Conservation (phyloP, 2,888 invertebrate genomes). For the Sinelater perroti region DNA sequence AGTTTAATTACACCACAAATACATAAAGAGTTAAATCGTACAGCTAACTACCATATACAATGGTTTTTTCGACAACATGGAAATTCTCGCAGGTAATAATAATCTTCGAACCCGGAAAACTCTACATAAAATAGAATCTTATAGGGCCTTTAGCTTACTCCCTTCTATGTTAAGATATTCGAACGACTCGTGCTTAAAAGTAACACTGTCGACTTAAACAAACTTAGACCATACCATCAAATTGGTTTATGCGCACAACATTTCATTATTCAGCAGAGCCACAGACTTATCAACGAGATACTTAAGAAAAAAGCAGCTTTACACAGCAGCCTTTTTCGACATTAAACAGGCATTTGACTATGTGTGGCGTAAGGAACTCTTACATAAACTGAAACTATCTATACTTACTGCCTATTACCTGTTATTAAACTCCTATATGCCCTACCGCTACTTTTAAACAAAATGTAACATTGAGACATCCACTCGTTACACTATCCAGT, state of each 20-base stretch:
- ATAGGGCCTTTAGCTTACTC: not conserved
- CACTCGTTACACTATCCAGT: not conserved
- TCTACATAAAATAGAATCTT: not conserved
- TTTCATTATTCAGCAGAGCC: not conserved
- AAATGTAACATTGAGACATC: too few relatives aligned
- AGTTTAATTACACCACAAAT: too few relatives aligned
- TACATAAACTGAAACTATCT: not conserved
- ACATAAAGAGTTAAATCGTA: not conserved
- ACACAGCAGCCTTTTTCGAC: too few relatives aligned
- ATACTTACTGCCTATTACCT: too few relatives aligned
- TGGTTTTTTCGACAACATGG: too few relatives aligned
- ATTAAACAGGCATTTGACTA: too few relatives aligned
- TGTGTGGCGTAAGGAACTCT: too few relatives aligned
- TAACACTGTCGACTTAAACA: not conserved
- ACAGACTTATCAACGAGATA: too few relatives aligned
- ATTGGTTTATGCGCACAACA: not conserved
- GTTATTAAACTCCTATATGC: not conserved
- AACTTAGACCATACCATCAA: not conserved
- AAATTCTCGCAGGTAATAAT: too few relatives aligned
- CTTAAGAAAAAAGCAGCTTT: not conserved
- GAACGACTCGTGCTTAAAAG: not conserved
- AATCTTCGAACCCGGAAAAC: not conserved
- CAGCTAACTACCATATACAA: not conserved
- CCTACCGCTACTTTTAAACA: not conserved
- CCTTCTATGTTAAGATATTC: not conserved